Evolutionary conservation across 2,888 invertebrate species (phyloP), one percentile per base, ranked within the genome.

Genomic region (Entomobrya multifasciata): DNA sequence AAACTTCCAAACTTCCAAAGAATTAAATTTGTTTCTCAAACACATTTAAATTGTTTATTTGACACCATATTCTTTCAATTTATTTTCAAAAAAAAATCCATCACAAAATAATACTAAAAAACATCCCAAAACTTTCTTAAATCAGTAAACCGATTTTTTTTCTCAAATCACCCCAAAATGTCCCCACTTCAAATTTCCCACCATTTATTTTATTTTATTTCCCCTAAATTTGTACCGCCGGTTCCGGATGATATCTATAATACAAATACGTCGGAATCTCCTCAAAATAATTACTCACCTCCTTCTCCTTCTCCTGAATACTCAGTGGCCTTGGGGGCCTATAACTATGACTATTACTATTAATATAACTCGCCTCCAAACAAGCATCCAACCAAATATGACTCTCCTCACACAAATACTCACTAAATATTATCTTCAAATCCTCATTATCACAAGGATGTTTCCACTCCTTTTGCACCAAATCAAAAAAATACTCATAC

Each of bases 381-480:
- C 88, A 88, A n/a, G 65, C 49, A 57, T 87, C 87, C 20, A 88
- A 22, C 88, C 88, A 88, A 20, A 30, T 30, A n/a, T 60, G 57
- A 1, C 30, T 65, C 11, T 44, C 70, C 13, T 81, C 87, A 0
- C 67, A 49, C 10, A 70, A 30, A 30, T 78, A 81, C 17, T 78
- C 87, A 60, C 78, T 77, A 20, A 88, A 81, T 25, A 88, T 77
- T 0, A 49, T 13, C 41, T 80, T 81, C 41, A 87, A 22, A 10
- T 30, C 74, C 0, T 76, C 57, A 25, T 77, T 81, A 47, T 87
- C 81, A 8, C n/a, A 22, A 5, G 88, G 82, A 20, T 20, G 22
- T n/a, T 78, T 72, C 88, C 87, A 87, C 25, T 74, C 70, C 20
- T 62, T 27, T 15, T 44, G 25, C 0, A 87, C 44, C 41, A 70